These are phyloP conservation scores for Apostichopus leukothele DNA, from an alignment of 53 echinoderm and acorn worm genomes.

Conservation along the genomic window DNA sequence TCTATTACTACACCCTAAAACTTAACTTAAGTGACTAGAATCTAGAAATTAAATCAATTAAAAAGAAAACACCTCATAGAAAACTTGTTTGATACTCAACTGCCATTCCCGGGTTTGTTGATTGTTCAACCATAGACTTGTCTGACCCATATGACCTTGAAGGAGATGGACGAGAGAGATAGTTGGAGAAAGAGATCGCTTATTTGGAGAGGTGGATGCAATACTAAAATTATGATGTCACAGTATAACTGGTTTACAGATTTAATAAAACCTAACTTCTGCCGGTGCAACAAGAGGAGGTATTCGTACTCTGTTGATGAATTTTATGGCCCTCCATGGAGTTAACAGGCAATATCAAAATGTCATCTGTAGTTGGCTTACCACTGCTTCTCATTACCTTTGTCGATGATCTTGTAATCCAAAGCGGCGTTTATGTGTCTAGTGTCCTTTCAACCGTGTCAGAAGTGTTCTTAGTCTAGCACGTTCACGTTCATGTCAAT, in stretches of 20 bases:
- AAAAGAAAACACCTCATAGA: too few relatives aligned
- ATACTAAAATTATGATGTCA: background rate
- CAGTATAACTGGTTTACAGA: background rate
- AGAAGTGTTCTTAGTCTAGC: background rate
- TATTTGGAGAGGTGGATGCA: background rate
- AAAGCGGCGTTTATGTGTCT: background rate
- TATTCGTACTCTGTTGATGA: background rate
- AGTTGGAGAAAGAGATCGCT: background rate
- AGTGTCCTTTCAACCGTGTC: background rate
- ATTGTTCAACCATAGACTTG: background rate
- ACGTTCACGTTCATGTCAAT: too few relatives aligned
- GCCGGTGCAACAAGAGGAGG: background rate
- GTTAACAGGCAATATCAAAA: background rate
- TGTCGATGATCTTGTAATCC: background rate
- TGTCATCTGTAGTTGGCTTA: background rate
- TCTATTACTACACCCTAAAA: too few relatives aligned
- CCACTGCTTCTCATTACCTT: background rate
- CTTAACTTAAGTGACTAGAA: too few relatives aligned
- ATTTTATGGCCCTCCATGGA: background rate
- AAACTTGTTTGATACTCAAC: too few relatives aligned
- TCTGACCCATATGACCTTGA: background rate
- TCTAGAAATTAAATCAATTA: too few relatives aligned
- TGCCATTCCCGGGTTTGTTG: too few relatives aligned
- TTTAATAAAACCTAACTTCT: background rate
- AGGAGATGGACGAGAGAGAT: background rate